These are phyloP conservation scores for Pelvicachromis taeniatus DNA, from an alignment of 2,113 vertebrate species.

Conservation along the genomic window DNA sequence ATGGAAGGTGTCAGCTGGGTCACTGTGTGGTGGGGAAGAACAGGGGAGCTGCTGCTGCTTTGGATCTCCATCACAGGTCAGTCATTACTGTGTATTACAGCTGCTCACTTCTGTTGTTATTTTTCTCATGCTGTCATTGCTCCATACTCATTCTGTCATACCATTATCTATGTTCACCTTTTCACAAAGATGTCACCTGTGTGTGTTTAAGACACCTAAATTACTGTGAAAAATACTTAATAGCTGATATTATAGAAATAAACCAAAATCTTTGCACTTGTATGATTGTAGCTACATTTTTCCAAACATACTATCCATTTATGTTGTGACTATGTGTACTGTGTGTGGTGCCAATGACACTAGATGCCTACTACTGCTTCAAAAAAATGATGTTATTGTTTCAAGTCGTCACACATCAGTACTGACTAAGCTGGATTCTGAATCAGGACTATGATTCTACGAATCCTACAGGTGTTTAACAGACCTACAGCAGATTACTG, in stretches of 20 bases:
- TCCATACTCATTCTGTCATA: not conserved
- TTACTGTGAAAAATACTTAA: not conserved
- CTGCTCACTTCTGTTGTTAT: not conserved
- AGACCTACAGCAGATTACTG: no score
- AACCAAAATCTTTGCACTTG: not conserved
- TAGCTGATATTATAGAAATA: not conserved
- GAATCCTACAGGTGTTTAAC: not conserved
- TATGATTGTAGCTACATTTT: not conserved
- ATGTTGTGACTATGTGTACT: no score
- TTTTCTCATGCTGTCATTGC: not conserved
- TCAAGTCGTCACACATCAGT: not conserved
- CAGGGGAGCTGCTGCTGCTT: not conserved
- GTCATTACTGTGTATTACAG: not conserved
- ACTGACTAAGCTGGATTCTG: not conserved
- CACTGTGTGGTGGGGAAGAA: not conserved
- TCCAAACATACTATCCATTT: not conserved
- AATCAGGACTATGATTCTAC: not conserved
- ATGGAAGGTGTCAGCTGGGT: conserved; percentile 15
- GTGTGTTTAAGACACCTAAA: not conserved
- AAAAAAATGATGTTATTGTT: not conserved
- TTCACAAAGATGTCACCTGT: not conserved
- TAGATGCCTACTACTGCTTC: not conserved
- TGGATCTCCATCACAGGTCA: conserved; percentile 34
- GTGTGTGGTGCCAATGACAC: not conserved
- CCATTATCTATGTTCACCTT: not conserved